phyloP scores from a whole-genome alignment of 2,113 vertebrate genomes.

The Pelecanus crispus region DNA sequence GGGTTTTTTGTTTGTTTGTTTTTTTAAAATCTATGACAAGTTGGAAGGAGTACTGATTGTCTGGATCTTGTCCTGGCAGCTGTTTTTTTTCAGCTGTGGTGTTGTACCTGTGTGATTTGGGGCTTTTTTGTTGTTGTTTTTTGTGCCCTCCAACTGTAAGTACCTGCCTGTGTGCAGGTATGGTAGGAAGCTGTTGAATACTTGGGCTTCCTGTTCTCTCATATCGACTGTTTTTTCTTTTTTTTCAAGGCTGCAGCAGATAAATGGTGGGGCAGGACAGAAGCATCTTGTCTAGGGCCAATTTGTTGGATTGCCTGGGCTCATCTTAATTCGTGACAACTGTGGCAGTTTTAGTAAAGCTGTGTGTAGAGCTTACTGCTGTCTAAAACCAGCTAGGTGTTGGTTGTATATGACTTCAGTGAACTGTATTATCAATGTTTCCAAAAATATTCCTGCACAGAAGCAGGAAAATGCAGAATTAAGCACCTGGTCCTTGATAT shows the following conservation, averaged over 20 bases:
- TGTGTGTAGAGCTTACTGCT: neutral
- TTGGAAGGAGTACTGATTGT: neutral
- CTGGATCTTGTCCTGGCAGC: neutral
- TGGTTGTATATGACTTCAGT: neutral
- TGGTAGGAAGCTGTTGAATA: neutral
- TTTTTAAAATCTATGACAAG: neutral
- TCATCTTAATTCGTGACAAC: neutral
- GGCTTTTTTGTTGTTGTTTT: neutral
- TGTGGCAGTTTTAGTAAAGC: neutral
- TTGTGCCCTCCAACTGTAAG: neutral
- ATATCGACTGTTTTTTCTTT: neutral
- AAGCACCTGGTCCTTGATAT: neutral
- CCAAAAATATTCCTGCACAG: neutral
- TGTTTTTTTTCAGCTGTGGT: neutral
- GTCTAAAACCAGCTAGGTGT: neutral
- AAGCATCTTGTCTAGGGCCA: neutral
- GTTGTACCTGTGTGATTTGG: neutral
- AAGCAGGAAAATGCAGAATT: neutral
- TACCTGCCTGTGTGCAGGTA: neutral
- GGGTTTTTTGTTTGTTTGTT: neutral
- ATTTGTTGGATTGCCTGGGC: neutral
- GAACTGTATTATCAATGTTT: neutral
- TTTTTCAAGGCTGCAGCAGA: neutral
- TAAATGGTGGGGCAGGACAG: neutral
- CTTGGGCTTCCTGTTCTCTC: neutral